Evolutionary conservation across 2,113 vertebrate species (phyloP).

Genomic region (Meles meles): DNA sequence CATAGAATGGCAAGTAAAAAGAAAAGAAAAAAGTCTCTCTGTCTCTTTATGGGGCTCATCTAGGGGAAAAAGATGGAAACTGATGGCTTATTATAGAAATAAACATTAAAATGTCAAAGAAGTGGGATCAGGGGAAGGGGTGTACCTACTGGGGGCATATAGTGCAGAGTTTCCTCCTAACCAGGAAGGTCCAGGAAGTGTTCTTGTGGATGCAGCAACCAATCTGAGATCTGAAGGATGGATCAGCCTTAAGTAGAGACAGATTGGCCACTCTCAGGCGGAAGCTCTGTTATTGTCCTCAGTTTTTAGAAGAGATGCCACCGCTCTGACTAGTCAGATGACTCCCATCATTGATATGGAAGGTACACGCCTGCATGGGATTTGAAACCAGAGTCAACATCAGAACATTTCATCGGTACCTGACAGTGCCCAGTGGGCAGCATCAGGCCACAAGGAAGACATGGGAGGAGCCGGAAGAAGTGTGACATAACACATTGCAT

Average conservation of each 20-base stretch:
- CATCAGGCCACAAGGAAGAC: background rate
- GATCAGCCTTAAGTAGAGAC: background rate
- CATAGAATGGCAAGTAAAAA: background rate
- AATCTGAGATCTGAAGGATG: background rate
- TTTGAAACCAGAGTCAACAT: background rate
- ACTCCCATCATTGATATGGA: background rate
- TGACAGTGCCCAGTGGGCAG: background rate
- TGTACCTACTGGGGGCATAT: background rate
- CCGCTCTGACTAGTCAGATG: background rate
- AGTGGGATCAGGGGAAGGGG: background rate
- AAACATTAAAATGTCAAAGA: background rate
- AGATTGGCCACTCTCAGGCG: background rate
- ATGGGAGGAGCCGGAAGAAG: background rate
- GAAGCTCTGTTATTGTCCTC: background rate
- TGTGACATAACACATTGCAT: fast-evolving
- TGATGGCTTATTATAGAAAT: background rate
- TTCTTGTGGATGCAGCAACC: background rate
- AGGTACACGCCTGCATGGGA: background rate
- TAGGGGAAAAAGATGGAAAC: background rate
- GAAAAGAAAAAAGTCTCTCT: background rate
- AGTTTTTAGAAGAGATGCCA: background rate
- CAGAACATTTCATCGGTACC: background rate
- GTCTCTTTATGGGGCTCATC: background rate
- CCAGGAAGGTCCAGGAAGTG: background rate
- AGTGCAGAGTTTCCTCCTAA: background rate